phyloP scores from a whole-genome alignment of 2,888 invertebrate species.

The Dicyrtomina minuta region DNA sequence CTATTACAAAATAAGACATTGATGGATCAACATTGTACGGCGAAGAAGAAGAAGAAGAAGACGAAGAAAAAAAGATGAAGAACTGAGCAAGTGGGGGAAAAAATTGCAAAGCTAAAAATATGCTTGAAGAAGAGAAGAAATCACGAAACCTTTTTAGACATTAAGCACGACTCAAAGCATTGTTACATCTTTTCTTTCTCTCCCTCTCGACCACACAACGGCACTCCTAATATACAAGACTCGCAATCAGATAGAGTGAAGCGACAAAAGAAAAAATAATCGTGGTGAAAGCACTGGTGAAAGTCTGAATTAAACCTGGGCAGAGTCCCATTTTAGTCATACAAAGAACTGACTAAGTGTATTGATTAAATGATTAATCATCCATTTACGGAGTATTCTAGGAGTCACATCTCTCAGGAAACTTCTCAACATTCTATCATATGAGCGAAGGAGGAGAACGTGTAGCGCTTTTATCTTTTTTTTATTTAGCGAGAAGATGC shows the following conservation, averaged over 20 bases:
- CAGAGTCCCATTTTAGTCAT: too few relatives aligned
- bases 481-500: not conserved
- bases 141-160: conserved; percentile 9
- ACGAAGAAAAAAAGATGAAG: too few relatives aligned
- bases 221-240: not conserved
- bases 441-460: not conserved
- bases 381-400: conserved; percentile 41
- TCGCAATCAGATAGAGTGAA: not conserved
- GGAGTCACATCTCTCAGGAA: conserved; percentile 26
- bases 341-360: conserved; percentile 17
- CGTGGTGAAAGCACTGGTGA: not conserved
- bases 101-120: too few relatives aligned
- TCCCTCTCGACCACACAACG: too few relatives aligned
- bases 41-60: too few relatives aligned
- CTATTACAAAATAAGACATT: too few relatives aligned
- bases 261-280: not conserved
- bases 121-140: not conserved
- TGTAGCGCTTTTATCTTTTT: too few relatives aligned
- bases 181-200: too few relatives aligned
- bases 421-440: conserved; percentile 2
- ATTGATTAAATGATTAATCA: conserved; percentile 52
- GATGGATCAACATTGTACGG: too few relatives aligned
- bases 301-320: conserved; percentile 7
- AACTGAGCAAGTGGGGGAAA: too few relatives aligned
- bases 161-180: not conserved